Base-by-base conservation (phyloP, 2,888 invertebrate genomes). In the Epicampocera succincta region DNA sequence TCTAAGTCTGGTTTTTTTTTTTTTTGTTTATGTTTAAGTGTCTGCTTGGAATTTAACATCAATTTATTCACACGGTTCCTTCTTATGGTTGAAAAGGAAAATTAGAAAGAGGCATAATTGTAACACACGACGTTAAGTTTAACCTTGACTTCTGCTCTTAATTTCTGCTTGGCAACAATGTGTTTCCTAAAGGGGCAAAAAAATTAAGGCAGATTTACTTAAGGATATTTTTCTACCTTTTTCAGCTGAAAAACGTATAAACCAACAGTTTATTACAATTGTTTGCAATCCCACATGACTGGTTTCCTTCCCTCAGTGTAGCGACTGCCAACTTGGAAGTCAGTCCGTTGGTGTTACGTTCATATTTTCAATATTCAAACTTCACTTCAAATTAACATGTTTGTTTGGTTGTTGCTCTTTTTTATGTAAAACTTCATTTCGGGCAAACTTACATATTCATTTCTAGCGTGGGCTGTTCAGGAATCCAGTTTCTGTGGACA, bases 381-480 rank as follows among this genome's bases (percentile, higher is more conserved):
- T 58, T 21, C 48, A 58, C 8, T 65, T 48, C 15, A 52, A 58
- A 66, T 60, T 52, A 9, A 42, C 15, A 60, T 21, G 42, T 44
- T 60, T 66, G 46, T 25, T 25, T 25, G 2, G 2, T 3, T 25
- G 2, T 25, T 25, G 5, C 38, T n/a, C 46, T 56, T 13, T n/a
- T 13, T 3, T 52, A 73, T 44, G 21, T 17, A 40, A 69, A 74
- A 75, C 75, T 68, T 75, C 50, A 68, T 50, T 48, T 76, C 33
- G 33, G 33, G 19, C 21, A 66, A 60, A 80, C 71, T 71, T 58
- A 50, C 33, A n/a, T 65, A 75, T 73, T 40, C 42, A 21, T 54
- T 69, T 71, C 40, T 66, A 61, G 76, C 80, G 80, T 80, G 75
- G 80, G 80, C 46, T 72, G 54, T 19, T 68, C 60, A 75, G 46